phyloP scores from a whole-genome alignment of 2,888 invertebrate genomes.

The Adelognathus sp. region DNA sequence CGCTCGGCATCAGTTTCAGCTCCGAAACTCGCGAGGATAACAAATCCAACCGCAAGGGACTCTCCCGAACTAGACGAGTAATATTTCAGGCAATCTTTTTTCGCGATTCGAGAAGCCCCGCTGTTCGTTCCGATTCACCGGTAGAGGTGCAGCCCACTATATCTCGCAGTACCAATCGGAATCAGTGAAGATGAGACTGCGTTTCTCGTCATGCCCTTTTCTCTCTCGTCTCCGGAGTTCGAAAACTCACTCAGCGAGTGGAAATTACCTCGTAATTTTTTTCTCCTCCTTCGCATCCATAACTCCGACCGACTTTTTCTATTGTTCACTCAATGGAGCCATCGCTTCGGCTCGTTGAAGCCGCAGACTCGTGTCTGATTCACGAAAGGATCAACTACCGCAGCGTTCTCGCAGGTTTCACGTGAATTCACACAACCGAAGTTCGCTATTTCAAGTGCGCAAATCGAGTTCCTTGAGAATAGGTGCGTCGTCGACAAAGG shows the following conservation, averaged over 20 bases:
- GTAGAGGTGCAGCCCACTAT: slow-evolving; percentile 23
- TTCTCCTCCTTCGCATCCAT: too few relatives aligned
- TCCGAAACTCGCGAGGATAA: slow-evolving; percentile 4
- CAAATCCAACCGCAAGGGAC: slow-evolving; percentile 1
- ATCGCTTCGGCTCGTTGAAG: too few relatives aligned
- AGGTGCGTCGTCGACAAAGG: neutral
- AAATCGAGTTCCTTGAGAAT: neutral
- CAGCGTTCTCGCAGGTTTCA: too few relatives aligned
- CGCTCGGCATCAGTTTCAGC: neutral
- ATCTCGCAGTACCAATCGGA: slow-evolving; percentile 34
- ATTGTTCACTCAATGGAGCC: too few relatives aligned
- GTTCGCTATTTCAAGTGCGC: neutral
- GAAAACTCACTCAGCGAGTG: neutral
- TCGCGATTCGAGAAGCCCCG: slow-evolving; percentile 27
- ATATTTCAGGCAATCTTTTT: slow-evolving; percentile 12
- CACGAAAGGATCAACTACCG: too few relatives aligned
- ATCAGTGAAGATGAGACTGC: slow-evolving; percentile 37
- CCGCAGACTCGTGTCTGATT: too few relatives aligned
- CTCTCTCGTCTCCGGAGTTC: neutral
- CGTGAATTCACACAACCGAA: neutral
- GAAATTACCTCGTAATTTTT: slow-evolving; percentile 43
- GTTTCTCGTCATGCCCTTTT: neutral
- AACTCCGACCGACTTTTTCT: too few relatives aligned
- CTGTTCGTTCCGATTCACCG: slow-evolving; percentile 35
- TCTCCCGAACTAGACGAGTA: neutral